Evolutionary conservation across 2,888 invertebrate genomes (phyloP).

Genomic region (Stratiomys singularior): DNA sequence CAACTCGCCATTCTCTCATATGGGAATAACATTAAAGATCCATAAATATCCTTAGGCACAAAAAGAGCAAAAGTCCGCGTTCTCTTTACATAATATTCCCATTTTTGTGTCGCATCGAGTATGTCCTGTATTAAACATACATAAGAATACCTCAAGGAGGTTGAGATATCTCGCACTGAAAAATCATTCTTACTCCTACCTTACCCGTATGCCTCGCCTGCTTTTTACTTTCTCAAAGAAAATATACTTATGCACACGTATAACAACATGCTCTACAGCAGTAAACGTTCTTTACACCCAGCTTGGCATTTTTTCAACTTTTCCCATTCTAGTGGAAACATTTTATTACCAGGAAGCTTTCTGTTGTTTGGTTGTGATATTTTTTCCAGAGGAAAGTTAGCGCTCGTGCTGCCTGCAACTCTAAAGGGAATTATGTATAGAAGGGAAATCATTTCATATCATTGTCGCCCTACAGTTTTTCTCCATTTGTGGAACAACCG

Average conservation of each 20-base stretch:
- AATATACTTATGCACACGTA: background rate
- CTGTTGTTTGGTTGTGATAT: slow-evolving; percentile 25
- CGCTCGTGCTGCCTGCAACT: slow-evolving; percentile 17
- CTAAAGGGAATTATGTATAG: slow-evolving; percentile 40
- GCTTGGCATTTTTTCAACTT: slow-evolving; percentile 27
- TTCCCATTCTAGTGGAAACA: slow-evolving; percentile 38
- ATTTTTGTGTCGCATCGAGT: slow-evolving; percentile 39
- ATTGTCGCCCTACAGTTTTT: slow-evolving; percentile 45
- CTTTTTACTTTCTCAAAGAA: slow-evolving; percentile 26
- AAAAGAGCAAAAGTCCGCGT: slow-evolving; percentile 37
- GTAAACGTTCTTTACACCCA: slow-evolving; percentile 8
- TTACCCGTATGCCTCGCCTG: background rate
- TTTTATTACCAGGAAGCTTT: slow-evolving; percentile 44
- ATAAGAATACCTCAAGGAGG: slow-evolving; percentile 30
- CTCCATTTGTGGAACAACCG: slow-evolving; percentile 36
- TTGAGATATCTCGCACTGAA: slow-evolving; percentile 34
- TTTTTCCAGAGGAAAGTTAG: slow-evolving; percentile 11
- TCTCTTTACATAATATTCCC: slow-evolving; percentile 37
- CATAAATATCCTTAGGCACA: slow-evolving; percentile 43
- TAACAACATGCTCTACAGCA: background rate
- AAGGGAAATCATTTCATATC: slow-evolving; percentile 45
- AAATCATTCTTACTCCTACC: background rate
- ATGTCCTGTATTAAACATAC: slow-evolving; percentile 33
- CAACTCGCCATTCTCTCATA: slow-evolving; percentile 42
- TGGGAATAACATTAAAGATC: slow-evolving; percentile 43